phyloP scores from a whole-genome alignment of 2,888 invertebrate species.

The Pheosia gnoma region DNA sequence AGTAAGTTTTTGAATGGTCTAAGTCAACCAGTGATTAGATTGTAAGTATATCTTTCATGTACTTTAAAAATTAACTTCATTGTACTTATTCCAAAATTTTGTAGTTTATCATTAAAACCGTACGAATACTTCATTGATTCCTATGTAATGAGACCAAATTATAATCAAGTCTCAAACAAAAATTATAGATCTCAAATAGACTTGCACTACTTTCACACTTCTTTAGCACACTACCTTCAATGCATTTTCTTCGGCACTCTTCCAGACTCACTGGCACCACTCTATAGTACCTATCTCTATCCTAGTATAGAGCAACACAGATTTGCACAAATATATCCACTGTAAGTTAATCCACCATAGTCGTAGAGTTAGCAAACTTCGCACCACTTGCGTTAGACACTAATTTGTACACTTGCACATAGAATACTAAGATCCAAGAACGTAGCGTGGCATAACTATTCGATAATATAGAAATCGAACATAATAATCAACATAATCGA shows the following conservation, averaged over 20 bases:
- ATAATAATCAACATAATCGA: conserved; percentile 20
- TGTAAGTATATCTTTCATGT: too few relatives aligned
- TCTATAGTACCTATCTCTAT: conserved; percentile 74
- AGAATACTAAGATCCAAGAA: conserved; percentile 65
- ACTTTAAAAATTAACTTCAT: too few relatives aligned
- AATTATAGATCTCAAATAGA: conserved; percentile 77
- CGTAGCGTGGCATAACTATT: conserved; percentile 36
- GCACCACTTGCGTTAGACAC: conserved; percentile 71
- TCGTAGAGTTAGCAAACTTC: conserved; percentile 69
- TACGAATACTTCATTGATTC: neutral
- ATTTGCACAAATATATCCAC: conserved; percentile 65
- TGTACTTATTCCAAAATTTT: too few relatives aligned
- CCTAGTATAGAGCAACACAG: conserved; percentile 73
- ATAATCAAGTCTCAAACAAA: conserved; percentile 4
- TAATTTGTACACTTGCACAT: conserved; percentile 63
- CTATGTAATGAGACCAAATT: neutral
- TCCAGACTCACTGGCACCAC: conserved; percentile 56
- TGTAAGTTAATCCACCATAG: conserved; percentile 72
- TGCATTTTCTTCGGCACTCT: conserved; percentile 75
- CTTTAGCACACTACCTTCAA: conserved; percentile 76
- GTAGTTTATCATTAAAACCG: neutral
- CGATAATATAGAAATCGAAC: conserved; percentile 11
- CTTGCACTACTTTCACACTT: conserved; percentile 79
- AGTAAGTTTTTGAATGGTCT: too few relatives aligned
- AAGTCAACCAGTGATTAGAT: too few relatives aligned